Evolutionary conservation across 2,888 invertebrate genomes (phyloP).

Genomic region (Lamellibrachia satsuma): DNA sequence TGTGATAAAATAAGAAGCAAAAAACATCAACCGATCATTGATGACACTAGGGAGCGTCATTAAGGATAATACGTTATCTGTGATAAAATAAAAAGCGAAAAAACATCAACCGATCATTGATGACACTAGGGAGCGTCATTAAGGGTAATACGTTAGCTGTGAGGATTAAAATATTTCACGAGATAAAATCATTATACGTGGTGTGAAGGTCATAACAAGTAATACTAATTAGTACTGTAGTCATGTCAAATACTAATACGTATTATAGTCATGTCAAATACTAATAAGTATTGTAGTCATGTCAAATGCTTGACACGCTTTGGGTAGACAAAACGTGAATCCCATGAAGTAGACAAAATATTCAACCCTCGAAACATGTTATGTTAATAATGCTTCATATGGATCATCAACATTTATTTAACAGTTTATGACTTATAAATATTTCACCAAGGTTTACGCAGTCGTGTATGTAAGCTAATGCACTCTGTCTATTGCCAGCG

Average conservation of each 20-base stretch:
- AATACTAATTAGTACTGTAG: no score
- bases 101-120: constrained; percentile 47
- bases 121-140: constrained; percentile 43
- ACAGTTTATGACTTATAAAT: background rate
- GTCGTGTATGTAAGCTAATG: background rate
- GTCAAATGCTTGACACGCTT: background rate
- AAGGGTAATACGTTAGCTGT: constrained; percentile 42
- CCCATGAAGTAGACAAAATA: background rate
- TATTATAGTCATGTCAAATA: no score
- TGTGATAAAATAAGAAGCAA: constrained; percentile 36
- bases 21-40: constrained; percentile 47
- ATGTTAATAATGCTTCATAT: background rate
- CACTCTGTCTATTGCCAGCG: background rate
- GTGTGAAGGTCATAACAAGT: no score
- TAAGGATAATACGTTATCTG: constrained; percentile 42
- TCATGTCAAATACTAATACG: no score
- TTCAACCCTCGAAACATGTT: background rate
- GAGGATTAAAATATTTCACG: background rate
- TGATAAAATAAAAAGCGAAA: constrained; percentile 38
- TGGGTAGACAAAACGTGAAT: background rate
- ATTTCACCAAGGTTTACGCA: background rate
- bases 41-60: constrained; percentile 43
- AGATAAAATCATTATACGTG: background rate
- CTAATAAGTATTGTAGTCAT: background rate
- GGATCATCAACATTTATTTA: background rate